Evolutionary conservation across 2,113 vertebrate genomes (phyloP).

Genomic region (Stictonetta naevosa): DNA sequence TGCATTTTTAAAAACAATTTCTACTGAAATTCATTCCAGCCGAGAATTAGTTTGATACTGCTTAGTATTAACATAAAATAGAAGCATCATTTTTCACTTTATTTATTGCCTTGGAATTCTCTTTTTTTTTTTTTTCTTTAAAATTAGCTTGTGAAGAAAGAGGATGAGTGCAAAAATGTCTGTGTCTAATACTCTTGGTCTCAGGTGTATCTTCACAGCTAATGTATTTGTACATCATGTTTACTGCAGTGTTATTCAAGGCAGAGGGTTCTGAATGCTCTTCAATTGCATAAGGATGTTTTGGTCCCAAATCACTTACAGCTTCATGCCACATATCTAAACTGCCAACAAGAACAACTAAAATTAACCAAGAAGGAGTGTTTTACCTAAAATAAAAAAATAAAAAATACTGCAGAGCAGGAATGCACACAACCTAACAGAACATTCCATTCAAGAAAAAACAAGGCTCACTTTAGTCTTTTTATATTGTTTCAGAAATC

Average conservation of each 20-base stretch:
- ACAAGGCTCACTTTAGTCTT: not conserved
- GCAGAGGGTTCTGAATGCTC: not conserved
- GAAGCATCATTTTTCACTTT: not conserved
- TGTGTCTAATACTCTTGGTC: not conserved
- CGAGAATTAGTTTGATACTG: not conserved
- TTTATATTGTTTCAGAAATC: not conserved
- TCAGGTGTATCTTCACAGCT: not conserved
- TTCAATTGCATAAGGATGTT: not conserved
- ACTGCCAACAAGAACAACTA: not conserved
- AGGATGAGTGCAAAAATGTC: not conserved
- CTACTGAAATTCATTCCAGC: not conserved
- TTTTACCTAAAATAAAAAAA: not conserved
- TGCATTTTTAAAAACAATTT: constrained; percentile 38
- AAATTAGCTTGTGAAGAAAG: not conserved
- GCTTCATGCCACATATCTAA: not conserved
- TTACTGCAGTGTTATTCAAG: not conserved
- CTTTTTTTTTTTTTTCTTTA: not conserved
- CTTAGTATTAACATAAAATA: not conserved
- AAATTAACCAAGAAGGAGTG: not conserved
- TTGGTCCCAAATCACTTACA: not conserved
- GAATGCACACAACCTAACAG: not conserved
- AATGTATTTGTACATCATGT: not conserved
- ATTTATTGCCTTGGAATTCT: not conserved
- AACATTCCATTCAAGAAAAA: not conserved
- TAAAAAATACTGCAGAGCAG: not conserved